Evolutionary conservation across 2,797 vertebrate species (phyloP).

Genomic region (Acrocephalus scirpaceus): DNA sequence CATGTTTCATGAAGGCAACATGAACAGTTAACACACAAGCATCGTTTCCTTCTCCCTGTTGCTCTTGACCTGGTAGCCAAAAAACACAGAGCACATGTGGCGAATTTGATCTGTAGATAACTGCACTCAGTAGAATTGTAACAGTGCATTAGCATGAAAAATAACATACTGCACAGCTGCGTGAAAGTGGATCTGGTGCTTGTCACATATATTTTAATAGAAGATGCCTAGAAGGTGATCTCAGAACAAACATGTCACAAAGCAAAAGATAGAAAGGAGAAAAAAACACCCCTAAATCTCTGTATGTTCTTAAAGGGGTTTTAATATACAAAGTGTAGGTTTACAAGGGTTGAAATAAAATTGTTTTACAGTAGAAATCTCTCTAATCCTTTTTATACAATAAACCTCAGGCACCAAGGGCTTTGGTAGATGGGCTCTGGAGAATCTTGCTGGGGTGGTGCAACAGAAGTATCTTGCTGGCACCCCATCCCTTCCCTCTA

Average conservation of each 20-base stretch:
- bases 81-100: conserved; percentile 54
- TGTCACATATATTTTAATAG: conserved; percentile 64
- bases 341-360: conserved; percentile 25
- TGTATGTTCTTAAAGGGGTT: conserved; percentile 13
- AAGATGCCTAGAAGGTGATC: conserved; percentile 68
- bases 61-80: conserved; percentile 65
- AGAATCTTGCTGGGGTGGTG: neutral
- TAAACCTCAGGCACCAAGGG: neutral
- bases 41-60: neutral
- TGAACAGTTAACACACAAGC: neutral
- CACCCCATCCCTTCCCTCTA: neutral
- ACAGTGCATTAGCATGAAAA: conserved; percentile 56
- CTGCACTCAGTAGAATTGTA: conserved; percentile 51
- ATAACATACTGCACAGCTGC: conserved; percentile 57
- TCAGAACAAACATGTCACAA: conserved; percentile 59
- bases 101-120: conserved; percentile 50
- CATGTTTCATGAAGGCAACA: neutral
- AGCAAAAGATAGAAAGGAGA: conserved; percentile 22
- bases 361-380: conserved; percentile 19
- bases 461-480: neutral
- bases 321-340: neutral
- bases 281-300: conserved; percentile 5
- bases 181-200: conserved; percentile 60
- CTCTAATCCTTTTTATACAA: neutral
- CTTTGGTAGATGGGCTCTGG: neutral